phyloP scores from a whole-genome alignment of 2,113 vertebrate species.

The Oryzias melastigma region DNA sequence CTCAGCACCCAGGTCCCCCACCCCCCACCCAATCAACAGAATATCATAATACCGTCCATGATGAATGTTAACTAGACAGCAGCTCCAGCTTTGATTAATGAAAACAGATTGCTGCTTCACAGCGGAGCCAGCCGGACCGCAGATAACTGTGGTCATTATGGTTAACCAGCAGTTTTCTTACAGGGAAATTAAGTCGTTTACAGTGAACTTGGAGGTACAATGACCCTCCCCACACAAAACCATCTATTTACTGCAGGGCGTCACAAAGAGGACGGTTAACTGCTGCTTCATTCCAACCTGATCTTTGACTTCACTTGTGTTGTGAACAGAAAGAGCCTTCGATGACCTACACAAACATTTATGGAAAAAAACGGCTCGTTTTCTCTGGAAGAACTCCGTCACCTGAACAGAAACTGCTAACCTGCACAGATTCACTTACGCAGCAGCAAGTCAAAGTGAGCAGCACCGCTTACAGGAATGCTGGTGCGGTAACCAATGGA shows the following conservation, averaged over 20 bases:
- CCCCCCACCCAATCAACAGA: conserved; percentile 60
- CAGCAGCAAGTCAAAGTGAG: too few relatives aligned
- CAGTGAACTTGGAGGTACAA: conserved; percentile 30
- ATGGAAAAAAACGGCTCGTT: too few relatives aligned
- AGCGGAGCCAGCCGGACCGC: conserved; percentile 42
- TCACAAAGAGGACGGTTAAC: neutral
- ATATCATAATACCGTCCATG: conserved; percentile 65
- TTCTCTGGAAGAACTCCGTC: too few relatives aligned
- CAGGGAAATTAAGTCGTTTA: conserved; percentile 51
- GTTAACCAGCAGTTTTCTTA: conserved; percentile 48
- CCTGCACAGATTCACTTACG: too few relatives aligned
- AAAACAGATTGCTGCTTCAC: conserved; percentile 54
- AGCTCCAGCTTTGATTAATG: conserved; percentile 68
- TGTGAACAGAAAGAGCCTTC: too few relatives aligned
- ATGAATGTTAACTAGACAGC: conserved; percentile 75
- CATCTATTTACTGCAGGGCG: neutral
- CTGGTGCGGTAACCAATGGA: too few relatives aligned
- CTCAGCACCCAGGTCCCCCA: conserved; percentile 36
- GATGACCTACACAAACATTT: too few relatives aligned
- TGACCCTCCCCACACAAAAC: conserved; percentile 7
- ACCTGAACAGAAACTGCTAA: too few relatives aligned
- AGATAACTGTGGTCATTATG: conserved; percentile 70
- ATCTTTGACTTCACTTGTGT: too few relatives aligned
- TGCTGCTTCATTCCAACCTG: too few relatives aligned
- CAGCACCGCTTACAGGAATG: too few relatives aligned